Base-by-base conservation (phyloP, 1,140 invertebrate genomes). In the Drosophila kurseongensis region DNA sequence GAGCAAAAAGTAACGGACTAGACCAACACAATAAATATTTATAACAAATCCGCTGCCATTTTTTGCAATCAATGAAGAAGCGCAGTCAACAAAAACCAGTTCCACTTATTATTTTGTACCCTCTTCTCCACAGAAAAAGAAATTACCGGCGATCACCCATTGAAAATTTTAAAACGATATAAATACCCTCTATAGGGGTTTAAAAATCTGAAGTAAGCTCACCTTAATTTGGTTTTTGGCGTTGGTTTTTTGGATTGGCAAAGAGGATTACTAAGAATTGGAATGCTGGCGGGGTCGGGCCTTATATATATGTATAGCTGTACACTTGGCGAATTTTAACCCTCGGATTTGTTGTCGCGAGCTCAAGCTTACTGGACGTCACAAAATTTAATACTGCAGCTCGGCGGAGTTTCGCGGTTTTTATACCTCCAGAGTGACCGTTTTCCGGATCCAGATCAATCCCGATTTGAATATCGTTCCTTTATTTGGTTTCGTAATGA, bases 41-140 rank as follows among this genome's bases (percentile, higher is more conserved):
- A 72, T 71, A 71, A 71, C 68, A 72, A 72, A 57, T 71, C 44
- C 65, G 51, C 44, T 71, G 67, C 54, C 52, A 45, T 71, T 71
- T 71, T 71, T 57, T 71, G 68, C 68, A 71, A 72, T 72, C 68
- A 71, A 71, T 58, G 68, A 58, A 71, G 68, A 72, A 71, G 68
- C 68, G 68, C 68, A 71, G 65, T 69, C 68, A 71, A 58, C 66
- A 72, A 50, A 71, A 72, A 72, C 68, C 68, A 72, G 68, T 72
- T 72, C 29, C 29, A n/a, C 27, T 41, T 41, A 10, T 23, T 45
- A 12, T 12, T 45, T 23, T 12, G 14, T 44, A 8, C 12, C 35
- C n/a, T 5, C 18, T 2, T 32, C 9, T 18, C 13, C 16, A 3
- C 16, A 35, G 38, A 27, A 66, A 51, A 66, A 45, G 48, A 71